A percentile compares a stretch with the other conserved stretches of the same genome.
These are phyloP conservation scores for Sinhomidia bicolor DNA, from an alignment of 2,888 invertebrate species.

Conservation along the genomic window DNA sequence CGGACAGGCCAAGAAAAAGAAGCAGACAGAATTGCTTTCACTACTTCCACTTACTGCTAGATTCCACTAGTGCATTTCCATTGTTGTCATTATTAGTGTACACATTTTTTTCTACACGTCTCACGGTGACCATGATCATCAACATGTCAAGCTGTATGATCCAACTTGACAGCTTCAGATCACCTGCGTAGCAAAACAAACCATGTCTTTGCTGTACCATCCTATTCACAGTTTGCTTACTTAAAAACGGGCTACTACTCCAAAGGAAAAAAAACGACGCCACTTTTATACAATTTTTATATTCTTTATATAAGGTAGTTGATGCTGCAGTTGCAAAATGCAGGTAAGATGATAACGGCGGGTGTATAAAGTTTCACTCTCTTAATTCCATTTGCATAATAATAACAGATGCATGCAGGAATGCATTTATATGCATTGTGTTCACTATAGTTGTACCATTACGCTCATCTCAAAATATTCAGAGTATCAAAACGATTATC, in stretches of 20 bases:
- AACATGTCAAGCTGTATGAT: background rate
- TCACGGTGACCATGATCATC: too few species aligned
- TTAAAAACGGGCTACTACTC: background rate
- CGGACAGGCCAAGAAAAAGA: too few species aligned
- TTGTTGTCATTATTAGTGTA: background rate
- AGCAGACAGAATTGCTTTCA: too few species aligned
- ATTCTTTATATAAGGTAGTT: background rate
- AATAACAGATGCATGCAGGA: background rate
- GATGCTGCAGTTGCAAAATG: background rate
- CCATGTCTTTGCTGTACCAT: background rate
- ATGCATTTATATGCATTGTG: too few species aligned
- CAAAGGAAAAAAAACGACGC: background rate
- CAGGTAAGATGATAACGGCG: background rate
- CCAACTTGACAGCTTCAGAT: background rate
- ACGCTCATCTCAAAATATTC: background rate
- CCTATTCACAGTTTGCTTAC: background rate
- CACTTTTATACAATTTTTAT: too few species aligned
- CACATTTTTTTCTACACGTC: background rate
- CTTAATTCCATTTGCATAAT: conserved; percentile 20
- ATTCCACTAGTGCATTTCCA: background rate
- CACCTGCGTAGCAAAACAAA: background rate
- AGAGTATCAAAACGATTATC: background rate
- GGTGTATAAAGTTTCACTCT: conserved; percentile 24
- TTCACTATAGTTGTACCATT: too few species aligned
- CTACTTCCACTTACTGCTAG: too few species aligned